These are phyloP conservation scores for Bujurquina vittata DNA, from an alignment of 2,113 vertebrate genomes.

Conservation along the genomic window DNA sequence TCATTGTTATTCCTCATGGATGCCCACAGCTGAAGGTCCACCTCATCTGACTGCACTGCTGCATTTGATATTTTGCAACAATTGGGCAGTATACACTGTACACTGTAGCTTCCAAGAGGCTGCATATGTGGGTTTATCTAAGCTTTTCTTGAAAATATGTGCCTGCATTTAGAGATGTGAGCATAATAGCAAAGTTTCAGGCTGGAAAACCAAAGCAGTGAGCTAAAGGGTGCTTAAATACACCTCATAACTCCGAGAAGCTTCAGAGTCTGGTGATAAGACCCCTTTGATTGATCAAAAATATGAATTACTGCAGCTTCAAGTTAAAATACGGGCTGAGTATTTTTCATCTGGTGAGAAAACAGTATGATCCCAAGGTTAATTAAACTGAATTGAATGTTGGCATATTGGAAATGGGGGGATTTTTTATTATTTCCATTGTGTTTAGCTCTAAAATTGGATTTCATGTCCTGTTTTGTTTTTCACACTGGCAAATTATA, in stretches of 20 bases:
- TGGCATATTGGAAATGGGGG: background rate
- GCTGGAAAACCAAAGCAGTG: background rate
- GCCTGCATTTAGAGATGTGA: background rate
- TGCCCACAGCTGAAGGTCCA: background rate
- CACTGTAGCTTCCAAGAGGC: background rate
- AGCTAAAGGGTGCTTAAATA: background rate
- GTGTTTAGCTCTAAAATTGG: background rate
- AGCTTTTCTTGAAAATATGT: background rate
- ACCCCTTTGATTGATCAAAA: background rate
- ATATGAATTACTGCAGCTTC: background rate
- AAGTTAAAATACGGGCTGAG: background rate
- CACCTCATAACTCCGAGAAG: background rate
- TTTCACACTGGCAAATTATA: background rate
- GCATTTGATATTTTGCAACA: background rate
- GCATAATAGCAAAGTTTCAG: background rate
- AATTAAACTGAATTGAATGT: background rate
- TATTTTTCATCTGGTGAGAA: background rate
- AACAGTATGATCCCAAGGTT: slow-evolving; percentile 1
- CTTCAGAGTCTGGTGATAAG: background rate
- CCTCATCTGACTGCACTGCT: background rate
- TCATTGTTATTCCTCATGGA: background rate
- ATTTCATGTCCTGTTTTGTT: background rate
- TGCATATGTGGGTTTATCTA: background rate
- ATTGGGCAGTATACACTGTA: background rate
- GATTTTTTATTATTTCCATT: background rate